These are phyloP conservation scores for Moxostoma hubbsi DNA, from an alignment of 2,797 vertebrate species.

Conservation along the genomic window DNA sequence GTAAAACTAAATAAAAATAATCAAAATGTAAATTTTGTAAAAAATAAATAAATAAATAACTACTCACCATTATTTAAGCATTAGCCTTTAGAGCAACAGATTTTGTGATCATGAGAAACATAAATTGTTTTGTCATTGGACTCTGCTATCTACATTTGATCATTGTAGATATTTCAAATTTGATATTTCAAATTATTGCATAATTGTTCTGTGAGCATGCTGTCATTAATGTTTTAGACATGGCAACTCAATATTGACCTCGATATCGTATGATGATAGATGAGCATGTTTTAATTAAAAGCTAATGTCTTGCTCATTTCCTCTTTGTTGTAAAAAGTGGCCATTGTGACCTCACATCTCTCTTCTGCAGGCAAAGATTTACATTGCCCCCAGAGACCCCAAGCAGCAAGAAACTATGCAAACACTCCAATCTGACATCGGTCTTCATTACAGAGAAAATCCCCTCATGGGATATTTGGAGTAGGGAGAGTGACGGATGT, in stretches of 20 bases:
- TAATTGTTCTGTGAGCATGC: background rate
- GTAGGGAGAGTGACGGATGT: slow-evolving; percentile 1
- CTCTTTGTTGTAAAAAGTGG: slow-evolving; percentile 38
- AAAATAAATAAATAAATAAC: too few relatives aligned
- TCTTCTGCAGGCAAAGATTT: slow-evolving; percentile 41
- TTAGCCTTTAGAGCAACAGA: too few relatives aligned
- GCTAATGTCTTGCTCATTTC: slow-evolving; percentile 44
- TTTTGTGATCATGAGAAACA: too few relatives aligned
- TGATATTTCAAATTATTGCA: background rate
- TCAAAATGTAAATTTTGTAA: too few relatives aligned
- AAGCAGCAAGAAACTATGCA: slow-evolving; percentile 6
- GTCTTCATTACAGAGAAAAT: slow-evolving; percentile 48
- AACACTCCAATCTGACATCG: slow-evolving; percentile 7
- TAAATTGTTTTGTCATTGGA: too few relatives aligned
- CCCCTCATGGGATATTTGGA: slow-evolving; percentile 16
- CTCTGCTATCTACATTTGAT: background rate
- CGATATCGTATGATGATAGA: background rate
- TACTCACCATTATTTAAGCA: too few relatives aligned
- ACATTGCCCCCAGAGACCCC: background rate
- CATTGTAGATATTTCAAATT: background rate
- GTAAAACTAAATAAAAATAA: too few relatives aligned
- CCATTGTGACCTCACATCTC: slow-evolving; percentile 31
- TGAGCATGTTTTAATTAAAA: slow-evolving; percentile 21
- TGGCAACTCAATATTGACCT: slow-evolving; percentile 23
- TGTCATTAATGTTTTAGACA: slow-evolving; percentile 4